Evolutionary conservation across 2,888 invertebrate species (phyloP).

Genomic region (Lissocephala sabroskyi): DNA sequence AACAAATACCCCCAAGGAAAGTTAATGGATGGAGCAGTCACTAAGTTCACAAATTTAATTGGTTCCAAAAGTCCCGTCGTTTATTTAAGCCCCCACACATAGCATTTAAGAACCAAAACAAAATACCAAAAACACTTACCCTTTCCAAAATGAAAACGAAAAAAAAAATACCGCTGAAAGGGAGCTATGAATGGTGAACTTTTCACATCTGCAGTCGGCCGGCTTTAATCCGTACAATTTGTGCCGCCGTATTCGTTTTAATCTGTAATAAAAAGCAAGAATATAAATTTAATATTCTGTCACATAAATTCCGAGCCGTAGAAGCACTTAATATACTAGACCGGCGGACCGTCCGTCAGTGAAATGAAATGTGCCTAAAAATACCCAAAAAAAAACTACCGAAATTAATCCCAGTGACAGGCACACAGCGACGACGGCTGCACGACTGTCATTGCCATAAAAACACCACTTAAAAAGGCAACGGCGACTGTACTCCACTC

Average conservation of each 20-base stretch:
- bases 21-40: no score
- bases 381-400: slow-evolving; percentile 30
- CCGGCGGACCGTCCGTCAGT: slow-evolving; percentile 12
- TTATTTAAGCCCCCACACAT: no score
- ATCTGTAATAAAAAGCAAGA: slow-evolving; percentile 53
- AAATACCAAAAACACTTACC: no score
- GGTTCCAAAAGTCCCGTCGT: no score
- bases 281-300: slow-evolving; percentile 59
- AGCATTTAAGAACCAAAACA: no score
- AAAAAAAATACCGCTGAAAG: no score
- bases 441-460: no score
- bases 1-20: no score
- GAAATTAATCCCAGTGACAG: slow-evolving; percentile 42
- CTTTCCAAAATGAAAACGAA: no score
- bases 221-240: slow-evolving; percentile 30
- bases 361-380: slow-evolving; percentile 43
- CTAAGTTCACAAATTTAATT: no score
- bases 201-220: slow-evolving; percentile 42
- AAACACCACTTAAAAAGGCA: slow-evolving; percentile 16
- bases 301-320: slow-evolving; percentile 44
- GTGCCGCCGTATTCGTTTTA: slow-evolving; percentile 20
- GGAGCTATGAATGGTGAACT: no score
- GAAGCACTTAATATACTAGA: slow-evolving; percentile 44
- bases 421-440: no score
- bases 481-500: not conserved